Base-by-base conservation (phyloP, 30 jellyfish, hydroid and myxozoan genomes). In the Cassiopea andromeda region DNA sequence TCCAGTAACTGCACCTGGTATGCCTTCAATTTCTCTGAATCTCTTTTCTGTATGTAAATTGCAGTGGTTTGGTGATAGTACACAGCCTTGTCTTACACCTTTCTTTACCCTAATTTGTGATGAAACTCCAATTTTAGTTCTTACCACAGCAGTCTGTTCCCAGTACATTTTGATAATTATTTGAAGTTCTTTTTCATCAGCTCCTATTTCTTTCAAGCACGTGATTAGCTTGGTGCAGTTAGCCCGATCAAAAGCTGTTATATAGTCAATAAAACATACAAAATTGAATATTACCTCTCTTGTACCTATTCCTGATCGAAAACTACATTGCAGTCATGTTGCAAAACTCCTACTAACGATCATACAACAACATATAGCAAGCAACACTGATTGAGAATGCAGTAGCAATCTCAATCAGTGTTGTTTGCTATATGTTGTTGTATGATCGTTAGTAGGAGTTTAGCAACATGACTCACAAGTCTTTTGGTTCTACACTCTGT, bases 311-410 rank as follows among this genome's bases (percentile, higher is more conserved):
- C 79, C 79, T 1, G 50, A 15, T 70, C 54, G 1, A 43, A 16
- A 70, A 9, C 50, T 54, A 70, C 79, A 1, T 54, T 70, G 79
- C 76, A 67, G 79, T 19, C 75, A 59, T 59, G 75, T 66, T 19
- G 15, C 18, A 2, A 66, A 66, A 19, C 75, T 66, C 38, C 15
- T 19, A 19, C 75, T 66, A 19, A 66, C 7, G 64, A 50, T 50
- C 64, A 50, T 9, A 50, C 64, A 50, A 50, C 64, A 50, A 50
- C 8, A 9, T 50, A 50, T 61, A 61, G 73, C 73, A 61, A 61
- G 19, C 73, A 61, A 17, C n/a, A 70, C 6, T 8, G 50, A 70
- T 70, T 8, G 19, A 70, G 50, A 27, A 43, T 18, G 49, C 43
- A 43, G 15, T 43, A 70, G 38, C 49, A 18, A 0, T 19, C 50